These are phyloP conservation scores for Platanista minor DNA, from an alignment of 2,113 vertebrate species.

Conservation along the genomic window DNA sequence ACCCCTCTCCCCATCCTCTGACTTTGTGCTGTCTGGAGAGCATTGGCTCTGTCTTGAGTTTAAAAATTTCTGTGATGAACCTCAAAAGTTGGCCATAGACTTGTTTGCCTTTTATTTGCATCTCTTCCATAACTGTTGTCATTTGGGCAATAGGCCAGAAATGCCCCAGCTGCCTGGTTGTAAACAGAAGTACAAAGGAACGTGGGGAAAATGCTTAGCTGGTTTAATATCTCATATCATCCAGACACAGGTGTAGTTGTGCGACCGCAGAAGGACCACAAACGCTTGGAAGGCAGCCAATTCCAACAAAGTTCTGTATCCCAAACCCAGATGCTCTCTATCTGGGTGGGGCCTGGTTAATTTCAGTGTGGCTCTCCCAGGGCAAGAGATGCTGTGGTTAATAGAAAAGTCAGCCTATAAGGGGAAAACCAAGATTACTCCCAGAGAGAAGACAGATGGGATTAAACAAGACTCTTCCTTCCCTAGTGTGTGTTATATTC, in stretches of 20 bases:
- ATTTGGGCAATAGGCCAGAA: neutral
- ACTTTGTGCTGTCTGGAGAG: neutral
- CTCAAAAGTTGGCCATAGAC: neutral
- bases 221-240: no score
- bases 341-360: neutral
- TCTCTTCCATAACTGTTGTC: neutral
- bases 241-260: neutral
- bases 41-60: neutral
- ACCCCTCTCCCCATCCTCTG: neutral
- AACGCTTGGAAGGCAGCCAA: neutral
- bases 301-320: rapidly evolving
- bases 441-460: neutral
- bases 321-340: rapidly evolving
- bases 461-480: neutral
- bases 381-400: neutral
- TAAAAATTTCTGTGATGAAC: neutral
- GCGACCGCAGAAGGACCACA: rapidly evolving
- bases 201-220: neutral
- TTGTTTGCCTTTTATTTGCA: neutral
- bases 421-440: neutral
- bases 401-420: neutral
- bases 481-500: neutral
- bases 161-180: neutral
- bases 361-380: rapidly evolving
- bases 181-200: neutral